These are phyloP conservation scores for Tringa solitaria DNA, from an alignment of 2,113 vertebrate species.

Conservation along the genomic window DNA sequence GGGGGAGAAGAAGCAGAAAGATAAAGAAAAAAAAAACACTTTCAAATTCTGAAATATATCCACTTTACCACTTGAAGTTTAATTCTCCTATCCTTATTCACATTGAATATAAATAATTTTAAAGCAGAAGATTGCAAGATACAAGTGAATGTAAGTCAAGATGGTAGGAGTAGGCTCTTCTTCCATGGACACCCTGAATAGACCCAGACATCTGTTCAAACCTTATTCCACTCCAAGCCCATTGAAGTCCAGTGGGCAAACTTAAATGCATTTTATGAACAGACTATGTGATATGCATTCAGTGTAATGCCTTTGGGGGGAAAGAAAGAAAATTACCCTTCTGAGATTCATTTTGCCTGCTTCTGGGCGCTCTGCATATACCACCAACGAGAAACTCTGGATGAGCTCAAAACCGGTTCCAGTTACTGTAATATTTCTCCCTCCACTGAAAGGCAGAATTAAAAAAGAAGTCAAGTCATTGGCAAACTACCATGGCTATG, in stretches of 20 bases:
- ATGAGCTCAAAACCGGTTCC: constrained; percentile 87
- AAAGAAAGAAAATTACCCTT: constrained; percentile 28
- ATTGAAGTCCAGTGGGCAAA: neutral
- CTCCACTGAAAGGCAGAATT: constrained; percentile 80
- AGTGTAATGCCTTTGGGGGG: neutral
- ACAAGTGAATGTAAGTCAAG: neutral
- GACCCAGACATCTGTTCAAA: neutral
- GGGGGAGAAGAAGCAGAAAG: neutral
- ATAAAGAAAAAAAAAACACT: neutral
- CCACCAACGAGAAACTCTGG: constrained; percentile 85
- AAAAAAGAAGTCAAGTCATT: neutral
- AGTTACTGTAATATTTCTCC: constrained; percentile 82
- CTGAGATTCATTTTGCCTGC: constrained; percentile 40
- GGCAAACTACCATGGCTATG: neutral
- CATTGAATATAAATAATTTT: neutral
- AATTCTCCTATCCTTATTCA: neutral
- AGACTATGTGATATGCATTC: neutral
- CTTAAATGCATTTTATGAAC: neutral
- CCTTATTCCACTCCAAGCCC: neutral
- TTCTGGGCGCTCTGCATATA: constrained; percentile 70
- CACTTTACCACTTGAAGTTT: neutral
- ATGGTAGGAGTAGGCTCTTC: neutral
- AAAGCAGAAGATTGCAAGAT: neutral
- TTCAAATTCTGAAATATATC: neutral
- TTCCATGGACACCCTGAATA: neutral